phyloP scores from a whole-genome alignment of 2,888 invertebrate genomes.

The Epistrophella euchroma region DNA sequence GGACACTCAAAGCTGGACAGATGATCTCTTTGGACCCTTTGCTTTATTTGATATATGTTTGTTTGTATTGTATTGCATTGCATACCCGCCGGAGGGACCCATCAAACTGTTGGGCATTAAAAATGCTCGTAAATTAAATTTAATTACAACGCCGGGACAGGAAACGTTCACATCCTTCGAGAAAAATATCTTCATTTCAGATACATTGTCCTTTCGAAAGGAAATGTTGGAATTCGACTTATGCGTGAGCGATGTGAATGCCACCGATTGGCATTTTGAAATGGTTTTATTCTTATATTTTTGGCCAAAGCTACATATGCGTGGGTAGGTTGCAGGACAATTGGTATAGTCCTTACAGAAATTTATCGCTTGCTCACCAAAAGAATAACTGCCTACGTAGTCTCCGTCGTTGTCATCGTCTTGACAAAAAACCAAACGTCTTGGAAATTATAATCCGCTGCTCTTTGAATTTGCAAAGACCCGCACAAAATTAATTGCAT shows the following conservation, averaged over 20 bases:
- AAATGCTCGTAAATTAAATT: slow-evolving; percentile 74
- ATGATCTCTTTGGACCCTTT: slow-evolving; percentile 21
- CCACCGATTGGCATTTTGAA: slow-evolving; percentile 38
- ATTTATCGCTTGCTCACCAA: slow-evolving; percentile 54
- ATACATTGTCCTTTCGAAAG: slow-evolving; percentile 2
- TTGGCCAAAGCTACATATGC: slow-evolving; percentile 34
- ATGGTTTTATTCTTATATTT: slow-evolving; percentile 5
- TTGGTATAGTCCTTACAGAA: slow-evolving; percentile 46
- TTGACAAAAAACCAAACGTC: slow-evolving; percentile 26
- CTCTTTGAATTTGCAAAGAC: slow-evolving; percentile 43
- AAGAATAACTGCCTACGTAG: slow-evolving; percentile 43
- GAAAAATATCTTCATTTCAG: not conserved
- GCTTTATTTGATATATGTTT: not conserved
- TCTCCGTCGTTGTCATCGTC: not conserved
- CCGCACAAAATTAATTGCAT: slow-evolving; percentile 68
- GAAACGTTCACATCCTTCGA: slow-evolving; percentile 1
- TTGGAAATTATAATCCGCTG: slow-evolving; percentile 32
- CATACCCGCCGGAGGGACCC: slow-evolving; percentile 27
- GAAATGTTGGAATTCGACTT: not conserved
- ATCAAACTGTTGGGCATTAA: slow-evolving; percentile 63
- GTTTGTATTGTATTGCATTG: too few species aligned
- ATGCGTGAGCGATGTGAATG: slow-evolving; percentile 37
- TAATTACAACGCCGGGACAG: slow-evolving; percentile 55
- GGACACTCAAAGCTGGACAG: slow-evolving; percentile 46
- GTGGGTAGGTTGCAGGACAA: slow-evolving; percentile 46